Base-by-base conservation (phyloP, 1,140 invertebrate genomes). In the Laodelphax striatellus region DNA sequence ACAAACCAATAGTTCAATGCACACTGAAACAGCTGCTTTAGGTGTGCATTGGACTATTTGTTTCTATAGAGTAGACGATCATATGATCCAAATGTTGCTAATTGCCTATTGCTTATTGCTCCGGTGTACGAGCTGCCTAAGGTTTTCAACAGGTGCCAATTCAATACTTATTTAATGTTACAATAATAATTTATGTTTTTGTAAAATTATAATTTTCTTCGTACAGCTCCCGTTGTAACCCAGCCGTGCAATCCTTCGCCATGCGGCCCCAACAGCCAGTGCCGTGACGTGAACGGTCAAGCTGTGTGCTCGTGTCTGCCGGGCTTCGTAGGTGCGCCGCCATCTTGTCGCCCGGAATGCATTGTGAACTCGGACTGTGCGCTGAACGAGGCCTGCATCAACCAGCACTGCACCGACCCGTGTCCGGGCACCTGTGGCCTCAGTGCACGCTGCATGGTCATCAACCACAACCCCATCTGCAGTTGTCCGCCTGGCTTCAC, bases 291-390 rank as follows among this genome's bases (percentile, higher is more conserved):
- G 43, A 72, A 75, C 54, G 74, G 75, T 22, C 70, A 70, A 44
- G 70, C 79, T 14, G 75, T 75, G 1, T 84, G 82, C 62, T 74
- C 76, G n/a, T 84, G 82, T 63, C 67, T 76, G 14, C 68, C 70
- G 8, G 75, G 72, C 52, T 82, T 79, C 65, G 77, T 83, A 52
- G 86, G 86, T 38, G 74, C 75, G 19, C 83, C 86, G 16, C 84
- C 84, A 31, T 80, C 82, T 66, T 89, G 87, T 69, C 77, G 82
- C 5, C 85, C 85, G 11, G 85, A 88, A 71, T 87, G 85, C 71
- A 74, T 77, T 14, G 78, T 83, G 1, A 82, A 88, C 68, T 77
- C 80, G 14, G 86, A 90, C 69, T 92, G 89, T 71, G 70, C 79
- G 5, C 79, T 80, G 55, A 79, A 82, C 65, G 75, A 81, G 67